A percentile compares a stretch with the other conserved stretches of the same genome.
phyloP scores from a whole-genome alignment of 1,140 invertebrate genomes.

The Lamellibrachia luymesi region DNA sequence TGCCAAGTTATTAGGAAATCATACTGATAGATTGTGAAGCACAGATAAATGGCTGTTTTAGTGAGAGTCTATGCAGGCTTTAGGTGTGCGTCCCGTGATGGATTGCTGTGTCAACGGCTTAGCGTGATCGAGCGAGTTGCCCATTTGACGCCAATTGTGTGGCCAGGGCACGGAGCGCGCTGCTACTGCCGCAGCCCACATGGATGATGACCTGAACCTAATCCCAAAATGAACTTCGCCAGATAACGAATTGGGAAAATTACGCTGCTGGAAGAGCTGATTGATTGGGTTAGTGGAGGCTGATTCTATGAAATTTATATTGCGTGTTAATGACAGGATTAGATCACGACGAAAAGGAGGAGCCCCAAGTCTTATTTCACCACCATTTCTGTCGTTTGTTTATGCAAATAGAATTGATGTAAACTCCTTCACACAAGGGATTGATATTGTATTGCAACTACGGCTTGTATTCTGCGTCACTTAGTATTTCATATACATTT shows the following conservation, averaged over 20 bases:
- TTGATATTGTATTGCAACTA: not conserved
- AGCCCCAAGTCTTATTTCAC: not conserved
- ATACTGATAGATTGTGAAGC: not conserved
- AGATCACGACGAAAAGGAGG: not conserved
- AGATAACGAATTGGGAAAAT: conserved; percentile 5
- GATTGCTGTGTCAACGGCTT: not conserved
- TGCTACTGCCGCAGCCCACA: no score
- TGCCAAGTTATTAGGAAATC: not conserved
- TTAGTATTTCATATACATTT: not conserved
- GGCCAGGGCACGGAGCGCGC: not conserved
- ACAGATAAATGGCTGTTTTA: not conserved
- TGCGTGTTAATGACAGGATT: not conserved
- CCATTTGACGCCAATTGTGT: not conserved
- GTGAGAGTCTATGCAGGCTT: not conserved
- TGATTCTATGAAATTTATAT: not conserved
- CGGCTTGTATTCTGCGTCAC: not conserved
- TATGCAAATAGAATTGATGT: not conserved
- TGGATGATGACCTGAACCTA: not conserved
- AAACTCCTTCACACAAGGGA: not conserved
- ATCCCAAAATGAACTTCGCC: not conserved
- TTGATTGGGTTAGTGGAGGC: not conserved
- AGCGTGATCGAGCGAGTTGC: not conserved
- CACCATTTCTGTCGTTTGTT: not conserved
- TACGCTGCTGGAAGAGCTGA: not conserved
- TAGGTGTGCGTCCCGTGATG: not conserved